A percentile compares a stretch with the other conserved stretches of the same genome.
Evolutionary conservation across 2,888 invertebrate genomes (phyloP).

Genomic region (Nemotelus nigrinus): DNA sequence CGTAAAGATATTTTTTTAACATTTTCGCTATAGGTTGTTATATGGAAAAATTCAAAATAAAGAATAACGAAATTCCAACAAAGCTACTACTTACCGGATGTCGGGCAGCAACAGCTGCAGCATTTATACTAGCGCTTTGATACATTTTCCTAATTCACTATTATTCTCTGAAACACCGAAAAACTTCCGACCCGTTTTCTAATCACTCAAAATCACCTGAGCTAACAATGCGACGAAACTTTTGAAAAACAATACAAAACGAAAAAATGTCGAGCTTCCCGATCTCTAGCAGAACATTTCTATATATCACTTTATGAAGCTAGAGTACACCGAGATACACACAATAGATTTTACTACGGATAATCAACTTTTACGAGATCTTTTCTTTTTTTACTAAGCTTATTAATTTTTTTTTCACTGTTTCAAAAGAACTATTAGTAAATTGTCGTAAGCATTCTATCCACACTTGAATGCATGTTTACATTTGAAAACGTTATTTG

Average conservation of each 20-base stretch:
- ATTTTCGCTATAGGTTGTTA: background rate
- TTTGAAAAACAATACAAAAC: too few relatives aligned
- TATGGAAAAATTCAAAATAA: background rate
- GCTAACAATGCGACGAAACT: too few relatives aligned
- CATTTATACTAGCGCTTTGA: constrained; percentile 83
- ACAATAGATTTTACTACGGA: too few relatives aligned
- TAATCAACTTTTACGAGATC: constrained; percentile 11
- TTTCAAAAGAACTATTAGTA: background rate
- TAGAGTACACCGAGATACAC: too few relatives aligned
- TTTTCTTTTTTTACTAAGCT: background rate
- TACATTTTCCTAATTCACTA: constrained; percentile 74
- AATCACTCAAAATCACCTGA: too few relatives aligned
- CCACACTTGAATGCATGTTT: constrained; percentile 22
- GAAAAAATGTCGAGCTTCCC: too few relatives aligned
- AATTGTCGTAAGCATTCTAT: constrained; percentile 4
- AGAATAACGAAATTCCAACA: background rate
- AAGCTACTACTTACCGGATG: constrained; percentile 77
- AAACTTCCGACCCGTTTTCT: too few relatives aligned
- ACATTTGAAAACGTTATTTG: constrained; percentile 17
- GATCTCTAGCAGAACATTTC: too few relatives aligned
- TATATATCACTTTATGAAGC: too few relatives aligned
- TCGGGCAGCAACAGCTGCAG: constrained; percentile 84
- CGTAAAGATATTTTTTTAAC: too few relatives aligned
- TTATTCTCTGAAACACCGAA: too few relatives aligned
- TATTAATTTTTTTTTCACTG: background rate